phyloP scores from a whole-genome alignment of 2,888 invertebrate genomes.

The Drosophila monieri region DNA sequence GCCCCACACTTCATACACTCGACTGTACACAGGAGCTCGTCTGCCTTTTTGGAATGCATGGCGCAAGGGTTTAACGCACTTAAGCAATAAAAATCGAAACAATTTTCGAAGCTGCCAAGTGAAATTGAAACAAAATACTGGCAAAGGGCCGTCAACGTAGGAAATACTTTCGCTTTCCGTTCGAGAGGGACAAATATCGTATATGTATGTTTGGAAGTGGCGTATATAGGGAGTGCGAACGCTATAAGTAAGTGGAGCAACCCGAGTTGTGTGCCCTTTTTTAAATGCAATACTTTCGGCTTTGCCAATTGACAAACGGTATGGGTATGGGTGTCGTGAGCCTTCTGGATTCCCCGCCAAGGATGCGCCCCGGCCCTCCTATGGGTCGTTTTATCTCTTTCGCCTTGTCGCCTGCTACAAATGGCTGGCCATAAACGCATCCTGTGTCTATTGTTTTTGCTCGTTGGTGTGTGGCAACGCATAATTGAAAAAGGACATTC shows the following conservation, averaged over 20 bases:
- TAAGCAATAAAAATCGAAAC: constrained; percentile 80
- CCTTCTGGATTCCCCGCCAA: neutral
- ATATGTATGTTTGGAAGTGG: constrained; percentile 12
- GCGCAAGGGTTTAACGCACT: constrained; percentile 78
- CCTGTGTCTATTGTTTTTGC: constrained; percentile 77
- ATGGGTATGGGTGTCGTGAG: constrained; percentile 40
- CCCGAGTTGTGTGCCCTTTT: constrained; percentile 51
- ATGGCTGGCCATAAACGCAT: constrained; percentile 76
- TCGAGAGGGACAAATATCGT: constrained; percentile 23
- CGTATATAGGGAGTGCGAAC: constrained; percentile 69
- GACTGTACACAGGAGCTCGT: constrained; percentile 5
- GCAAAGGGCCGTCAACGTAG: constrained; percentile 26
- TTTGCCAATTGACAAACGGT: constrained; percentile 65
- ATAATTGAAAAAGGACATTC: constrained; percentile 78
- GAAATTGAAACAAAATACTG: constrained; percentile 75
- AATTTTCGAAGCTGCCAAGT: constrained; percentile 73
- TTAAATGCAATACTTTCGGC: constrained; percentile 58
- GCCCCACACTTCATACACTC: neutral
- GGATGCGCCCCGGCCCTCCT: constrained; percentile 1
- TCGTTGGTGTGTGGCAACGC: constrained; percentile 69
- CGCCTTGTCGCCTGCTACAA: constrained; percentile 61
- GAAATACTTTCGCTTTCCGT: constrained; percentile 65
- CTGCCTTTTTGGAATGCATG: constrained; percentile 49
- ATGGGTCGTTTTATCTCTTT: constrained; percentile 44
- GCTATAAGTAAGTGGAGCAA: constrained; percentile 73